phyloP scores from a whole-genome alignment of 2,888 invertebrate genomes.

The Xanthorhoe spadicearia region DNA sequence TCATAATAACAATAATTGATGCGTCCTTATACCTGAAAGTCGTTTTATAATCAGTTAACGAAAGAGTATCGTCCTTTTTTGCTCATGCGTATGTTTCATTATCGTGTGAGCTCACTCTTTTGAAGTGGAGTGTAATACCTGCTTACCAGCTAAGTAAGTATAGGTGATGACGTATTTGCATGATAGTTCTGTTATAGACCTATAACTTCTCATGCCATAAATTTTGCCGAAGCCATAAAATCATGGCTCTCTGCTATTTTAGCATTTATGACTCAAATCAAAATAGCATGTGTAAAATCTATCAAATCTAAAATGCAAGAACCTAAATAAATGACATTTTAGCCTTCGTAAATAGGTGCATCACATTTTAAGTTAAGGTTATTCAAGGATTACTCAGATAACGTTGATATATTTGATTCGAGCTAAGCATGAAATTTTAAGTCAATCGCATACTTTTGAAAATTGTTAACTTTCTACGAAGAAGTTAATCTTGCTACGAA shows the following conservation, averaged over 20 bases:
- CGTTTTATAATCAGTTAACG: no score
- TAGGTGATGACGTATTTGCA: slow-evolving; percentile 14
- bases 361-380: slow-evolving; percentile 2
- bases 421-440: slow-evolving; percentile 7
- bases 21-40: no score
- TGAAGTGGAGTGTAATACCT: neutral
- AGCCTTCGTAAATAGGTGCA: slow-evolving; percentile 27
- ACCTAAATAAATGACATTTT: slow-evolving; percentile 20
- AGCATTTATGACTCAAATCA: slow-evolving; percentile 30
- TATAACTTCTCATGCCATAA: slow-evolving; percentile 26
- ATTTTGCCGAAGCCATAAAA: slow-evolving; percentile 26
- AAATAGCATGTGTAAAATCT: slow-evolving; percentile 42
- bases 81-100: no score
- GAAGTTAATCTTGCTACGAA: neutral
- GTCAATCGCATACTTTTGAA: no score
- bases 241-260: slow-evolving; percentile 28
- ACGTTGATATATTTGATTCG: slow-evolving; percentile 13
- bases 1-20: no score
- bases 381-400: neutral
- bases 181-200: slow-evolving; percentile 16
- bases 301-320: slow-evolving; percentile 29
- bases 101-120: no score
- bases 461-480: no score
- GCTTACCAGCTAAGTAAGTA: no score
- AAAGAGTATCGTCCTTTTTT: no score